Evolutionary conservation across 2,113 vertebrate species (phyloP), one percentile per base, ranked within the genome.

Genomic region (Egretta garzetta): DNA sequence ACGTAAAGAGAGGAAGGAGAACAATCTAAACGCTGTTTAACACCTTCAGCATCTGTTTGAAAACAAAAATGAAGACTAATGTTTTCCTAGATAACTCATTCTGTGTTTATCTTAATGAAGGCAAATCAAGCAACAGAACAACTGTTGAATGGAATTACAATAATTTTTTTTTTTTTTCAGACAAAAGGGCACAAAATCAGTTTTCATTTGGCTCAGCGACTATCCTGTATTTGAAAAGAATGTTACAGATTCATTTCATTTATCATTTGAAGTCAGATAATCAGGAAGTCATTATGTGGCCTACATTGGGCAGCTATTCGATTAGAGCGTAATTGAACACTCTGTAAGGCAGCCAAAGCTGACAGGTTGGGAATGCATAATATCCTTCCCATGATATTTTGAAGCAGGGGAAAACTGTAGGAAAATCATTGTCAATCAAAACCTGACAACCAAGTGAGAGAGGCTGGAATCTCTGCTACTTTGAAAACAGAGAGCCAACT

Each of bases 191-290:
- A 97, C 79, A 98, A 98, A 98, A 98, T 97, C 97, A 97, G 97
- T 96, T 98, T 98, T 97, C 80, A 95, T 98, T 98, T 98, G 97
- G 96, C 96, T 98, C 95, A 70, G 96, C 90, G 96, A 97, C 97
- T 97, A 96, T 97, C 96, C 95, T 98, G 96, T 98, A 97, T 98
- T 97, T 97, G 97, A 97, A 97, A 96, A 97, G 97, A 98, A 97
- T 96, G 97, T 98, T 99, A 99, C 99, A 99, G 99, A 99, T 99
- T 99, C 99, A 99, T 99, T 99, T 99, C 99, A 99, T 99, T 99
- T 99, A 99, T 99, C 99, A 99, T 98, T 98, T 99, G 99, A 99
- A 99, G 99, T 99, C 99, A 99, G 99, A 99, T 99, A 99, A 99
- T 99, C 99, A 99, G 99, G 99, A 99, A 99, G 99, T 99, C 99